Evolutionary conservation across 2,888 invertebrate genomes (phyloP), one percentile per base, ranked within the genome.

Genomic region (Polyploca ridens): DNA sequence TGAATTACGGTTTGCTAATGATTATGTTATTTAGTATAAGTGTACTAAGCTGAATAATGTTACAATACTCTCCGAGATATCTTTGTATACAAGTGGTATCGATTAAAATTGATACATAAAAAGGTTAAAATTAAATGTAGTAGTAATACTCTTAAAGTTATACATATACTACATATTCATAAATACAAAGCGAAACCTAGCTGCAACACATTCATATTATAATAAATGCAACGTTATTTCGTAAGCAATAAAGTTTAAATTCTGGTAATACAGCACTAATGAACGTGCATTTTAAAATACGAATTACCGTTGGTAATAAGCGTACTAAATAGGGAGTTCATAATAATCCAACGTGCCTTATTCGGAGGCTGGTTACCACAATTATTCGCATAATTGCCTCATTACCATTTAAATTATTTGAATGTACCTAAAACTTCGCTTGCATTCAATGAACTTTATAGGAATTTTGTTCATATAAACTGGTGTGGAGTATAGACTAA

Each of bases 201-300:
- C 46, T 46, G 46, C 46, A 46, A 13, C 13, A 38, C 7, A 38
- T n/a, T n/a, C n/a, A 7, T 41, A 13, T 13, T 41, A 38, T 10
- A 8, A 10, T 38, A 38, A 13, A 41, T n/a, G 41, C 13, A 2
- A 13, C 41, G 1, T 10, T 54, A 54, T 54, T 54, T 2, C 10
- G 54, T 10, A 54, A 19, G 19, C n/a, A n/a, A 54, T 10, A 19
- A 19, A 19, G 54, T 54, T 46, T 54, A 19, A 54, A 54, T 54
- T 54, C 54, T 16, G 16, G 16, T 10, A 67, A 70, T 68, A 69
- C 66, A 67, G 27, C 62, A 35, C 66, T 64, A 54, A 67, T 64
- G 62, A 72, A 72, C 70, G 74, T 70, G 70, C 69, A 76, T 75
- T 74, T 79, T 75, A 74, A 77, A 79, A 73, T 74, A 73, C 75